These are phyloP conservation scores for Megaceryle torquata DNA, from an alignment of 2,113 vertebrate genomes.

Conservation along the genomic window DNA sequence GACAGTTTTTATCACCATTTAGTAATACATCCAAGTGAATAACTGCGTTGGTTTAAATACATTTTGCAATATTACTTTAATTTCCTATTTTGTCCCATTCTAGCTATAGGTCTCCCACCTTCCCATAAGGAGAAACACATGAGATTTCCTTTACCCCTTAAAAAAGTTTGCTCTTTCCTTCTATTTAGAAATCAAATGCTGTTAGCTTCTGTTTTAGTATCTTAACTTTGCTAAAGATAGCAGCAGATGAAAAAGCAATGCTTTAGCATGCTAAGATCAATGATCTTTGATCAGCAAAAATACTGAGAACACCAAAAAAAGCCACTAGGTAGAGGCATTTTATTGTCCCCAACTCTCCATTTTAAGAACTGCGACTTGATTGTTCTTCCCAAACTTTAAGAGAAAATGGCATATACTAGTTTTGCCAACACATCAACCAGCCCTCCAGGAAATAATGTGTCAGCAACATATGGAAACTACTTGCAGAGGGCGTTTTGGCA, in stretches of 20 bases:
- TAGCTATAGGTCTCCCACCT: neutral
- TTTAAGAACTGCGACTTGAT: neutral
- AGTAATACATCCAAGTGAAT: neutral
- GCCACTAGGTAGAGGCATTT: neutral
- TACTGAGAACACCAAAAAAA: neutral
- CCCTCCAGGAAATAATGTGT: slow-evolving; percentile 12
- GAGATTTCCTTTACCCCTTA: neutral
- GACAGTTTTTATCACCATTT: neutral
- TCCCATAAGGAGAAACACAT: neutral
- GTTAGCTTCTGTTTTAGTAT: neutral
- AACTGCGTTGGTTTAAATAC: neutral
- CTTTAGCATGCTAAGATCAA: neutral
- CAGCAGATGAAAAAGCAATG: neutral
- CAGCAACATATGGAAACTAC: slow-evolving; percentile 21
- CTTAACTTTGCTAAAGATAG: neutral
- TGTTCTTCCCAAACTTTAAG: neutral
- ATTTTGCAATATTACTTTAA: neutral
- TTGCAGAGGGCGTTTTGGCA: neutral
- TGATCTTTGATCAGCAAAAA: neutral
- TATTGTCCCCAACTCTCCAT: neutral
- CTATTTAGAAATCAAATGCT: neutral
- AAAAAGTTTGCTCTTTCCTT: neutral
- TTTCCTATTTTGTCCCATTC: neutral
- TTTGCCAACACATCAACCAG: neutral
- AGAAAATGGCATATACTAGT: neutral